Evolutionary conservation across 2,113 vertebrate genomes (phyloP), one percentile per base, ranked within the genome.

Genomic region (Microtus richardsoni): DNA sequence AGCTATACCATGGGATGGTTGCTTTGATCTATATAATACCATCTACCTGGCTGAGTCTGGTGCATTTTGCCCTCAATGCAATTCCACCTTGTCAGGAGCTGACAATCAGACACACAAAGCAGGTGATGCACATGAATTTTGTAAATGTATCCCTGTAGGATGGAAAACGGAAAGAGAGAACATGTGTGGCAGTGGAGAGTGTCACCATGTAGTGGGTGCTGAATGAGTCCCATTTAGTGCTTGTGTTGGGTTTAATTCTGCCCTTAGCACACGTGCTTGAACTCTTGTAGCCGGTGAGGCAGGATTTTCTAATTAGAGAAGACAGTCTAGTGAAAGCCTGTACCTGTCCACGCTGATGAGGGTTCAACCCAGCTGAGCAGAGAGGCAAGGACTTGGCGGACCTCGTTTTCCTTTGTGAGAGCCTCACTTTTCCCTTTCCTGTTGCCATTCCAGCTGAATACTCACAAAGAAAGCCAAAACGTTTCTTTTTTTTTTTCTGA

Each of bases 381-480:
- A 78, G 74, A 85, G 10, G 5, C 26, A n/a, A 39, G 66, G 71
- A 11, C 71, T 36, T 49, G 47, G n/a, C 47, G 30, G 71, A 33
- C 47, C 12, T 13, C 3, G 24, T 10, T 52, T 39, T 64, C 21
- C 60, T 70, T 49, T 36, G 12, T 0, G 0, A n/a, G 77, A 41
- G 71, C n/a, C 10, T 71, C 47, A 36, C 60, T 58, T 79, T 75
- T 7, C 49, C 21, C 11, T 16, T 93, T 93, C 49, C 75, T 17
- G 58, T 64, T 85, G 93, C 39, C 39, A 11, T 77, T 90, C 75
- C 80, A 95, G 88, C 88, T 92, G 92, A 54, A 78, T 91, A 90
- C 52, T 92, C 92, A 75, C 80, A 85, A 44, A 92, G 19, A 41
- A 88, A 80, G 75, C 36, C 21, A 3, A 26, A 44, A 41, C 47